Base-by-base conservation (phyloP, 2,113 vertebrate species). In the Cynopterus brachyotis region DNA sequence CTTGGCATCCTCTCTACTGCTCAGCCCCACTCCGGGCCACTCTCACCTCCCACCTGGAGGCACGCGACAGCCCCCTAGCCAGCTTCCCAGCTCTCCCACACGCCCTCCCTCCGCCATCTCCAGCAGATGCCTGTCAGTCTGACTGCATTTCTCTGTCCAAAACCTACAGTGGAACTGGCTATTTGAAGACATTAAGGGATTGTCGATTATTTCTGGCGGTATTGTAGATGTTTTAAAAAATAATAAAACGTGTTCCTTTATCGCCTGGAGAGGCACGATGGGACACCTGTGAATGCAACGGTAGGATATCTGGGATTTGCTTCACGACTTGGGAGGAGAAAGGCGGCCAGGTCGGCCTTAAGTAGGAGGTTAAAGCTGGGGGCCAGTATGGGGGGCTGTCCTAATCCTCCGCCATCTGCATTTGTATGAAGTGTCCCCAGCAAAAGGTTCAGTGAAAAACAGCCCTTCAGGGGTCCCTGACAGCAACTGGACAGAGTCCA, bases 111-210 rank as follows among this genome's bases (percentile, higher is more conserved):
- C 28, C 69, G 40, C 35, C 59, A 4, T 10, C 60, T 28, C 55
- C 5, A 0, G 45, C 15, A 66, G 20, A 22, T 0, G 0, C 30
- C 35, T 0, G 0, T 35, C 35, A 26, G 0, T 57, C 70, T 11
- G 47, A 67, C 37, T 30, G 16, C 59, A n/a, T 13, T 84, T 57
- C 70, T 76, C 60, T 2, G 19, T 57, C 78, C 22, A 17, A 8
- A 79, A 80, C 26, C 26, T 69, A 17, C 24, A 35, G 50, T 69
- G 62, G 82, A 60, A 47, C 15, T 60, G 64, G 32, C 30, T 57
- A 28, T 70, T 50, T 53, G 6, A 37, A 53, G n/a, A n/a, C 32
- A 42, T 11, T 22, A 55, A 35, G 35, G 45, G 20, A 89, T 35
- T 42, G 55, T 55, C 42, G 28, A 60, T 87, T 70, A 12, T 60